Base-by-base conservation (phyloP, 2,797 vertebrate genomes). In the Benthosema pterotum region DNA sequence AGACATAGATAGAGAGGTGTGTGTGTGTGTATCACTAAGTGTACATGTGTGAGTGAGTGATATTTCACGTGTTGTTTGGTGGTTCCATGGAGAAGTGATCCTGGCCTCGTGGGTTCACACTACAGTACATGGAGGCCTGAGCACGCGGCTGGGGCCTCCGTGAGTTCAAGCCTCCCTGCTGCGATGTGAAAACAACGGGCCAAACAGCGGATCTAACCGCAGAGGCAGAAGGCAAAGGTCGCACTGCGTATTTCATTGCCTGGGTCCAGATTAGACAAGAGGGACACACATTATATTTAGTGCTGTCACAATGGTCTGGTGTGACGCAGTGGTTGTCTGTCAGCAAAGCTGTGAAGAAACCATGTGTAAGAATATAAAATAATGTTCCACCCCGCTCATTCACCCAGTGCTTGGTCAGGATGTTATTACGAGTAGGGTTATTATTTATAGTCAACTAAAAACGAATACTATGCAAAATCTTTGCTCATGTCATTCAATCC, bases 181-280 rank as follows among this genome's bases (percentile, higher is more conserved):
- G 81, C 58, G 77, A 81, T 79, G 67, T 51, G 65, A 83, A 88
- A 89, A 88, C 83, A 89, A 77, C 53, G 22, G 65, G 25, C 67
- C 71, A 65, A 71, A 74, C 70, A 84, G 71, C 57, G 46, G 72
- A 77, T 83, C 60, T 79, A 66, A 69, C 72, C 70, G 57, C 72
- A 69, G 66, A 47, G 0, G 71, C 60, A 42, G 77, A 62, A 61
- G 67, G 71, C 67, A 77, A 75, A 77, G 75, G 72, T 84, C 80
- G 72, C 64, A 78, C 67, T 38, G 55, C 55, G 25, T 64, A 60
- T 65, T 72, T 69, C 42, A 56, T 55, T 60, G 68, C 65, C 47
- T 61, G 42, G 16, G 19, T 73, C 53, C 48, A 63, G 65, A 50
- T 77, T 63, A 62, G 65, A 78, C 46, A 55, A 67, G 46, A 42